Evolutionary conservation across 1,140 invertebrate species (phyloP).

Genomic region (Andrena cerasifolii): DNA sequence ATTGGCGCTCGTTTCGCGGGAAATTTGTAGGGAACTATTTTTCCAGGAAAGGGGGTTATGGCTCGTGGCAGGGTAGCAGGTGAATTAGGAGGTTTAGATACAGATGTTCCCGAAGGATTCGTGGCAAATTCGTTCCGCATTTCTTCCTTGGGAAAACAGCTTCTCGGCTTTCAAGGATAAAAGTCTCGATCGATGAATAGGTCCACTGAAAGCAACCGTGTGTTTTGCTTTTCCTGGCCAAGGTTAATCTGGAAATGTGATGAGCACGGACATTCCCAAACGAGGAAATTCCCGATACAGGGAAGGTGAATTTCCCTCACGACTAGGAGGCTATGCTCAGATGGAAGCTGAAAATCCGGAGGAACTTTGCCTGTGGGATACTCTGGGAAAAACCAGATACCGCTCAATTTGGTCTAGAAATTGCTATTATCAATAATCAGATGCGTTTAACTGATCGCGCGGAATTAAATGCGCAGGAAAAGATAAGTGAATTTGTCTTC

Average conservation of each 20-base stretch:
- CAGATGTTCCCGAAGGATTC: constrained; percentile 59
- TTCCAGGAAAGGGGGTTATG: constrained; percentile 68
- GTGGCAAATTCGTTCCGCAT: background rate
- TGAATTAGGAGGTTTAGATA: constrained; percentile 50
- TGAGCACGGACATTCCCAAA: constrained; percentile 46
- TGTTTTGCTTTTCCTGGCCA: constrained; percentile 63
- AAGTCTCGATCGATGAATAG: constrained; percentile 59
- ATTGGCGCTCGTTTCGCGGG: constrained; percentile 6
- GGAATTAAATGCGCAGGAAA: background rate
- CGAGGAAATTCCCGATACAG: constrained; percentile 74
- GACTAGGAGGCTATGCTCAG: constrained; percentile 71
- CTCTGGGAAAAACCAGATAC: constrained; percentile 15
- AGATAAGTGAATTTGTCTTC: constrained; percentile 8
- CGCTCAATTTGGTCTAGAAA: constrained; percentile 19
- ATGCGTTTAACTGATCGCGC: no score
- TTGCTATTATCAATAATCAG: constrained; percentile 28
- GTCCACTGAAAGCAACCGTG: constrained; percentile 56
- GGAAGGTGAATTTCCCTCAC: constrained; percentile 73
- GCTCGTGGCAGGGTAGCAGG: constrained; percentile 67
- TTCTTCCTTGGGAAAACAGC: constrained; percentile 66
- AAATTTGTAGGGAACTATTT: constrained; percentile 51
- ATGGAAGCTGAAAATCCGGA: constrained; percentile 58
- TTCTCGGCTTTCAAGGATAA: constrained; percentile 58
- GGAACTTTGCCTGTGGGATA: constrained; percentile 52
- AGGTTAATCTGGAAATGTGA: constrained; percentile 52